Percentiles rank a stretch among this genome's conserved stretches.
Evolutionary conservation across 2,797 vertebrate species (phyloP).

Genomic region (Phrynocephalus vlangalii): DNA sequence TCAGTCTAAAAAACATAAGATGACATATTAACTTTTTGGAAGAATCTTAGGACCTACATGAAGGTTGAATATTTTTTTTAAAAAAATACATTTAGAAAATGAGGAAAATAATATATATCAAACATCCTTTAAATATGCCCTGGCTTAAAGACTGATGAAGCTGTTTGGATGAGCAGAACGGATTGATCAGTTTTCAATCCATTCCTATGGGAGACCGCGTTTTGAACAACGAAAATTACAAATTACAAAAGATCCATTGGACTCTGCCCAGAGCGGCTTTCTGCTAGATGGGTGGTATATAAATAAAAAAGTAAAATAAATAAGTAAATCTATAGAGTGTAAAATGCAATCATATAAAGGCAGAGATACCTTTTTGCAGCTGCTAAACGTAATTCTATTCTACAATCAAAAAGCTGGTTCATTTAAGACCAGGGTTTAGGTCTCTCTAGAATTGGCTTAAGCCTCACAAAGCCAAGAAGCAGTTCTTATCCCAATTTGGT

Average conservation of each 20-base stretch:
- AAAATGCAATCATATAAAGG: neutral
- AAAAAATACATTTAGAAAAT: neutral
- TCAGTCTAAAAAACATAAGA: conserved; percentile 87
- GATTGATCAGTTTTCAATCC: no score
- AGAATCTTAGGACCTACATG: neutral
- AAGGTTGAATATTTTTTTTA: neutral
- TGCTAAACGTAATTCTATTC: neutral
- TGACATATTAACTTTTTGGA: conserved; percentile 11
- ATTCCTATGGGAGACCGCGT: no score
- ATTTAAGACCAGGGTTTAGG: neutral
- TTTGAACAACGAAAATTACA: no score
- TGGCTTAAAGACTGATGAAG: neutral
- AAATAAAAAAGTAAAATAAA: neutral
- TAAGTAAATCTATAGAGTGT: neutral
- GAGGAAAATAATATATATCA: neutral
- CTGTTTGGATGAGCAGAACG: no score
- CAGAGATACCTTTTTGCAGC: no score
- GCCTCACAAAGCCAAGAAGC: neutral
- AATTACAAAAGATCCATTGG: no score
- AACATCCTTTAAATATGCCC: neutral
- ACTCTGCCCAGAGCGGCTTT: no score
- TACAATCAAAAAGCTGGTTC: neutral
- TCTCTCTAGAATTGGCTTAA: neutral
- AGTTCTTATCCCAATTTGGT: neutral
- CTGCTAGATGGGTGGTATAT: no score